Conservation (phyloP, 2,797 vertebrate species). For the Spizella passerina region DNA sequence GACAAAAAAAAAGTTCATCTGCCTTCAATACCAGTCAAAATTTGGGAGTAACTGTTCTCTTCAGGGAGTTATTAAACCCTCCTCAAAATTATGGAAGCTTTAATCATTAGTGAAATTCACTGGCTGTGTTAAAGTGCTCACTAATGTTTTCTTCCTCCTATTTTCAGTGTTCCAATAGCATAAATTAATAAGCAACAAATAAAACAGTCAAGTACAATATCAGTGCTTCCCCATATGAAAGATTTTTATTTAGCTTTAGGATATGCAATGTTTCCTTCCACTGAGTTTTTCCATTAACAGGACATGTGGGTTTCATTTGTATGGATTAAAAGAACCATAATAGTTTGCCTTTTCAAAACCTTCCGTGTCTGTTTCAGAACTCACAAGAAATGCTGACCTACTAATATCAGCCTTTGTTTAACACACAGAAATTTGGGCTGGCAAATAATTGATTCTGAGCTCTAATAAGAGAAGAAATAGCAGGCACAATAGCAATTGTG, state of each 20-base stretch:
- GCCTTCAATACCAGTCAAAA: background rate
- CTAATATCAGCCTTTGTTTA: background rate
- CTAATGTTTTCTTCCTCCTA: background rate
- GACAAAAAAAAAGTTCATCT: background rate
- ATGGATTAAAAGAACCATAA: slow-evolving; percentile 41
- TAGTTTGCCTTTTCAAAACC: slow-evolving; percentile 9
- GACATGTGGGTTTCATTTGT: slow-evolving; percentile 17
- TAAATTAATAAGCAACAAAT: slow-evolving; percentile 43
- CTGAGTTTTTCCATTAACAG: slow-evolving; percentile 18
- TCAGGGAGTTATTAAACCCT: background rate
- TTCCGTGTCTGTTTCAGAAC: background rate
- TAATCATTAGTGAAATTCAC: background rate
- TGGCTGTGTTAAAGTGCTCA: background rate
- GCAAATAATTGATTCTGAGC: background rate
- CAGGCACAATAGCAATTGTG: background rate
- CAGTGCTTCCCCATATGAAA: background rate
- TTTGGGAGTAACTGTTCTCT: background rate
- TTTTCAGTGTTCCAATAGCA: background rate
- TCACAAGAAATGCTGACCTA: background rate
- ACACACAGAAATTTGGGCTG: background rate
- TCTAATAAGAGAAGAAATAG: background rate
- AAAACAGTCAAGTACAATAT: background rate
- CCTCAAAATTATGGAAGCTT: background rate
- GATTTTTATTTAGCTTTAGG: slow-evolving; percentile 27
- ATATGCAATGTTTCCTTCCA: slow-evolving; percentile 31